Base-by-base conservation (phyloP, 2,113 vertebrate species). In the Piaya cayana region DNA sequence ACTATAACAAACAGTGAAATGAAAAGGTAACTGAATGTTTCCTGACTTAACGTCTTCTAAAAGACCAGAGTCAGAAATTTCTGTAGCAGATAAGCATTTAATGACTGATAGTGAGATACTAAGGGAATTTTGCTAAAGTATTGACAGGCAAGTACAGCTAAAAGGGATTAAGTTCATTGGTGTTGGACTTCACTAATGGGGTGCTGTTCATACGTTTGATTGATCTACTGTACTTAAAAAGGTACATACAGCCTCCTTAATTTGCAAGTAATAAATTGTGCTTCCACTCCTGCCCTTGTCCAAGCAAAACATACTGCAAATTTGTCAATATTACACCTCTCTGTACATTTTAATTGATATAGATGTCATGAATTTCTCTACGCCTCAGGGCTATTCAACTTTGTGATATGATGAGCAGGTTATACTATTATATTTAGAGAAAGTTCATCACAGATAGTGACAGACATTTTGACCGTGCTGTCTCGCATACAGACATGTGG, bases 381-480 rank as follows among this genome's bases (percentile, higher is more conserved):
- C 5, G 16, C 50, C 13, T 49, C 52, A 36, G 8, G 34, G 36
- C 16, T 71, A 9, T 29, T 60, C 29, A 70, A 18, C 25, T 70
- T 36, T 52, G 37, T 42, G 68, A 7, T 72, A 12, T 26, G 23
- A 78, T 68, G 53, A 39, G 5, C 0, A 0, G 12, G 10, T 15
- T 72, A 62, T 53, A 68, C 9, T 76, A 27, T 49, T 60, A 21
- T 12, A 42, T 85, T 75, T 65, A 71, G 21, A 71, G 19, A 27
- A 37, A n/a, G 11, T 43, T 65, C 26, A n/a, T 7, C 32, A 56
- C 36, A n/a, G 14, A 18, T 6, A 43, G 39, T 18, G 11, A 32
- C 27, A 68, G 26, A 34, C 12, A 81, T 27, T 11, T 65, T 32
- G 34, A 9, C 23, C 32, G 21, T 20, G 8, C 30, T 69, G 45